A percentile compares a stretch with the other conserved stretches of the same genome.
Evolutionary conservation across 2,797 vertebrate species (phyloP).

Genomic region (Leuciscus waleckii): DNA sequence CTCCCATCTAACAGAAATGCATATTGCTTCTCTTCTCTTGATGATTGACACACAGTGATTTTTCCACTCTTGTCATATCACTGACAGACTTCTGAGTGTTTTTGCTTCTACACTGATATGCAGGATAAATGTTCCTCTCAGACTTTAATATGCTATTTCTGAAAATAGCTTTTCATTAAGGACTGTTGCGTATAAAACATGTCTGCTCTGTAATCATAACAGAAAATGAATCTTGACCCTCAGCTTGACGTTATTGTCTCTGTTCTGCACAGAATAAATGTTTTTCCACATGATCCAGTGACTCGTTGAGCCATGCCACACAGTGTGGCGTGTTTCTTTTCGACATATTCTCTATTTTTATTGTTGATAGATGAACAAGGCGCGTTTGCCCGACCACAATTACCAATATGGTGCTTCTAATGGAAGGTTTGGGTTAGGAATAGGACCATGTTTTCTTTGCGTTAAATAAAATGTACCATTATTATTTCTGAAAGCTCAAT

Average conservation of each 20-base stretch:
- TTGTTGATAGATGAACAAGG: slow-evolving; percentile 19
- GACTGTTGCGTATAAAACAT: slow-evolving; percentile 27
- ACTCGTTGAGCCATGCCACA: neutral
- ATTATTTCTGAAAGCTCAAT: slow-evolving; percentile 36
- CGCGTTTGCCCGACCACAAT: slow-evolving; percentile 1
- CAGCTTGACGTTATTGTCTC: slow-evolving; percentile 3
- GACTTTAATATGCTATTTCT: slow-evolving; percentile 1
- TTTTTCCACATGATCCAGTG: slow-evolving; percentile 15
- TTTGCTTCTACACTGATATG: neutral
- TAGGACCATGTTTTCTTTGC: slow-evolving; percentile 32
- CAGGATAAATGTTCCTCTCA: neutral
- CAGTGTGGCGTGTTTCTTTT: slow-evolving; percentile 32
- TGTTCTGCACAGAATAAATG: slow-evolving; percentile 1
- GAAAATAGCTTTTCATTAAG: slow-evolving; percentile 33
- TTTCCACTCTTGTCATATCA: neutral
- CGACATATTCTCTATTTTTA: neutral
- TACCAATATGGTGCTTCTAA: slow-evolving; percentile 26
- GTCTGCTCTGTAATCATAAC: slow-evolving; percentile 27
- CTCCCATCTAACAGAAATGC: neutral
- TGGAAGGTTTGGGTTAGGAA: slow-evolving; percentile 9
- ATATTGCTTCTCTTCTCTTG: neutral
- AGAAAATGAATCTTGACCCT: slow-evolving; percentile 4
- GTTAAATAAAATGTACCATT: slow-evolving; percentile 17
- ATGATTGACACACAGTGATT: neutral
- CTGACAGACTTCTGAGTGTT: neutral